These are phyloP conservation scores for Chrysolina oricalcia DNA, from an alignment of 2,888 invertebrate species.

Conservation along the genomic window DNA sequence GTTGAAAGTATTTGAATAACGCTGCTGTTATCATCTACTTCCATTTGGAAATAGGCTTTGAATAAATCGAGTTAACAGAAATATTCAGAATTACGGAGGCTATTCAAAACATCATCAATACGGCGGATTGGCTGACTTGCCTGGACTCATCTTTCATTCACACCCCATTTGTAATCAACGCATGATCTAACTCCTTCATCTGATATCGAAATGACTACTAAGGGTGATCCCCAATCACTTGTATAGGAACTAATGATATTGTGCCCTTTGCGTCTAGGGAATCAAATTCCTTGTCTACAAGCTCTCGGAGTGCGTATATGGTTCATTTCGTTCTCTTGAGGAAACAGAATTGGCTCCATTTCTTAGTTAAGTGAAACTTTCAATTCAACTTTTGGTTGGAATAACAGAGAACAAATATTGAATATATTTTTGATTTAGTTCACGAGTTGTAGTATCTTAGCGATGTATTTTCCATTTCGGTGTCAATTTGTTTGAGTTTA, in stretches of 20 bases:
- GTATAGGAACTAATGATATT: too few relatives aligned
- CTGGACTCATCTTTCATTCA: not conserved
- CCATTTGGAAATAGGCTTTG: not conserved
- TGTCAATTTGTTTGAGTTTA: not conserved
- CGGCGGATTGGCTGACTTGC: not conserved
- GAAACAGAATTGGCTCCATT: too few relatives aligned
- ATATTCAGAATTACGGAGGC: not conserved
- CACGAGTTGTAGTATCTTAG: not conserved
- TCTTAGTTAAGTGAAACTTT: too few relatives aligned
- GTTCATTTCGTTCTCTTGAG: too few relatives aligned
- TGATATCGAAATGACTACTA: conserved; percentile 50
- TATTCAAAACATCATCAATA: not conserved
- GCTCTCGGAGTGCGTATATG: too few relatives aligned
- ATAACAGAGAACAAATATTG: not conserved
- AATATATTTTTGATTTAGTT: not conserved
- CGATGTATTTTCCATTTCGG: not conserved
- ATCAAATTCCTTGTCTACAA: not conserved
- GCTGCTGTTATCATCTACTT: not conserved
- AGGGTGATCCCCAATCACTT: conserved; percentile 46
- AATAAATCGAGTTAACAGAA: not conserved
- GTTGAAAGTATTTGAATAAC: not conserved
- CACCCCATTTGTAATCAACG: conserved; percentile 34
- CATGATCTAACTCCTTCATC: conserved; percentile 50
- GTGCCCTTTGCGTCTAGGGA: not conserved
- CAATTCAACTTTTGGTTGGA: too few relatives aligned